phyloP scores from a whole-genome alignment of 1,140 invertebrate species.

The Drosophila pandora region DNA sequence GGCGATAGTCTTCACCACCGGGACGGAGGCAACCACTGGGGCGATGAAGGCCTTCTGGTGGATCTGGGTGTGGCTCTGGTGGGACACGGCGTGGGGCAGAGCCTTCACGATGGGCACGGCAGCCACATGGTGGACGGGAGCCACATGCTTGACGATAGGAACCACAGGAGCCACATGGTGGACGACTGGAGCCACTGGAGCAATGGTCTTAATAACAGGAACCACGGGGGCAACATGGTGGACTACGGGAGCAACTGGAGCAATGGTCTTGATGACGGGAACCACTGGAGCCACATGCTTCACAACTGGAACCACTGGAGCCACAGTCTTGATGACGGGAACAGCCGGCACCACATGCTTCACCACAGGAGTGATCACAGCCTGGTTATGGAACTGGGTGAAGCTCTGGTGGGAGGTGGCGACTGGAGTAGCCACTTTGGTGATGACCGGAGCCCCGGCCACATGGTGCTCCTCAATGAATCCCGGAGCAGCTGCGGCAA shows the following conservation, averaged over 20 bases:
- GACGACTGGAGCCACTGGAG: constrained; percentile 39
- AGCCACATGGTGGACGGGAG: constrained; percentile 72
- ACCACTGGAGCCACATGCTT: constrained; percentile 43
- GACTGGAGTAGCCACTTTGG: constrained; percentile 68
- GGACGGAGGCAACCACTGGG: constrained; percentile 43
- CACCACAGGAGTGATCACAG: constrained; percentile 66
- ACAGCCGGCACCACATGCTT: constrained; percentile 60
- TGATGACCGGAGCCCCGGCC: constrained; percentile 56
- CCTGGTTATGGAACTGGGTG: constrained; percentile 70
- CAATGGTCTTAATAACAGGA: constrained; percentile 46
- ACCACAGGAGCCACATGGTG: constrained; percentile 39
- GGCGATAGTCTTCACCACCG: constrained; percentile 59
- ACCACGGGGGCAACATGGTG: constrained; percentile 5
- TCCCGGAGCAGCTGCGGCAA: constrained; percentile 67
- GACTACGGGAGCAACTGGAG: constrained; percentile 33
- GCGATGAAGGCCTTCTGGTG: constrained; percentile 68
- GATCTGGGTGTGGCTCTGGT: constrained; percentile 84
- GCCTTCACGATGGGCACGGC: constrained; percentile 57
- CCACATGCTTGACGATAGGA: constrained; percentile 36
- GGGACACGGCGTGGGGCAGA: constrained; percentile 83
- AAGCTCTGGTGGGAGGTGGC: constrained; percentile 84
- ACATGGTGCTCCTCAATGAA: constrained; percentile 68
- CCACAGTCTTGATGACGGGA: constrained; percentile 66
- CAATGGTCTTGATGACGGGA: constrained; percentile 46
- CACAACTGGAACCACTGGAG: constrained; percentile 61